Conservation (phyloP, 2,113 vertebrate species). For the Poicephalus gulielmi region DNA sequence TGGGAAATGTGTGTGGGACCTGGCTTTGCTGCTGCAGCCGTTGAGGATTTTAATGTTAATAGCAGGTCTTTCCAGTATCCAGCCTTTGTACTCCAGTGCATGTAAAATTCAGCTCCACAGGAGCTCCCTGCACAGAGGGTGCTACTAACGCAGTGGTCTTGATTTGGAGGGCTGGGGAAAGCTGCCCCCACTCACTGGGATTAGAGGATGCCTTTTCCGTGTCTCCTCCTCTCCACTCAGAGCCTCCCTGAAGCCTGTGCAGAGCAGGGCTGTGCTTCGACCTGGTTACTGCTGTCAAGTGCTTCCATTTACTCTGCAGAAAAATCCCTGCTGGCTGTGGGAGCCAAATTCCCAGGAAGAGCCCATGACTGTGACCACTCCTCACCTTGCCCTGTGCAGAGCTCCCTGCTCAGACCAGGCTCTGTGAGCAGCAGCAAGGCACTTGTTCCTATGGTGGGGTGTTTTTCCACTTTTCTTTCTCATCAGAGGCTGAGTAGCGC, state of each 20-base stretch:
- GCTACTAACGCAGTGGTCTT: not conserved
- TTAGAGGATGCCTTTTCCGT: not conserved
- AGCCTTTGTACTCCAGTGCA: not conserved
- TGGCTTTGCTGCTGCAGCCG: not conserved
- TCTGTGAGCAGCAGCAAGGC: not conserved
- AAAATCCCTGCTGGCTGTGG: not conserved
- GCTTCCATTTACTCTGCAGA: not conserved
- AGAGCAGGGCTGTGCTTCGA: constrained; percentile 16
- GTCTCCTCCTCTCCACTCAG: not conserved
- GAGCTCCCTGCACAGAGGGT: not conserved
- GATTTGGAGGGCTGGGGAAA: rapidly evolving
- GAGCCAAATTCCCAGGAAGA: not conserved
- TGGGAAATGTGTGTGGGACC: not conserved
- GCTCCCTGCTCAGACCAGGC: not conserved
- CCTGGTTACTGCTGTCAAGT: constrained; percentile 19
- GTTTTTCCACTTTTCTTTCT: not conserved
- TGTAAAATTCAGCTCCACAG: not conserved
- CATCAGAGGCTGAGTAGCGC: not conserved
- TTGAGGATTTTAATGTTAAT: not conserved
- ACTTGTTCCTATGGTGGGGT: not conserved
- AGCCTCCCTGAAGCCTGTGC: not conserved
- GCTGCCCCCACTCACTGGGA: rapidly evolving
- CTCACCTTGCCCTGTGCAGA: not conserved
- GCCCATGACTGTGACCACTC: not conserved
- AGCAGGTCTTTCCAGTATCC: not conserved